Conservation (phyloP, 1,140 invertebrate genomes). For the Probaryconus sp. region DNA sequence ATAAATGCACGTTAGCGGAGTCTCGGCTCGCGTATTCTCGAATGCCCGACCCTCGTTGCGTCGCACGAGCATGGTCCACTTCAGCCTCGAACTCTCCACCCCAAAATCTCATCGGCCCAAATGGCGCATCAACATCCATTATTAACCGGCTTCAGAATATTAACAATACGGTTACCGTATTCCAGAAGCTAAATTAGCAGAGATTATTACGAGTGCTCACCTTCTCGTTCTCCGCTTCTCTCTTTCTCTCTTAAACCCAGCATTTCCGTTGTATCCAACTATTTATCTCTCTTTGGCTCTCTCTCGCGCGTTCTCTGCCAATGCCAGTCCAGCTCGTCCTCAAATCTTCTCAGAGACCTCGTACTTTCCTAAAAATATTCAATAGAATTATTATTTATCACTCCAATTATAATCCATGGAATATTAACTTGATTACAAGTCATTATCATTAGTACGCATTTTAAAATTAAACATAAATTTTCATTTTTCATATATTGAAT, state of each 20-base stretch:
- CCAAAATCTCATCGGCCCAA: constrained; percentile 78
- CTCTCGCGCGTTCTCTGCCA: constrained; percentile 15
- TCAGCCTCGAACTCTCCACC: constrained; percentile 72
- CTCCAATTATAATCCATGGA: too few relatives aligned
- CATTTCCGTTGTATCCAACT: constrained; percentile 40
- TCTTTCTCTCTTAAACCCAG: constrained; percentile 37
- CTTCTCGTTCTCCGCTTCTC: constrained; percentile 57
- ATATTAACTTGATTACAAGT: too few relatives aligned
- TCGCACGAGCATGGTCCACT: constrained; percentile 68
- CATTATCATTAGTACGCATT: too few relatives aligned
- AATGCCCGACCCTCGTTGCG: constrained; percentile 55
- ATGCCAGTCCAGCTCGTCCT: constrained; percentile 2
- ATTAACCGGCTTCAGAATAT: constrained; percentile 77
- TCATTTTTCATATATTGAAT: too few relatives aligned
- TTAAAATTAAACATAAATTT: too few relatives aligned
- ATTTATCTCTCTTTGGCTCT: constrained; percentile 54
- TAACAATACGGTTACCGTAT: constrained; percentile 78
- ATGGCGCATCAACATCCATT: constrained; percentile 79
- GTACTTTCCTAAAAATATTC: too few relatives aligned
- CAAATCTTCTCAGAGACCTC: background rate
- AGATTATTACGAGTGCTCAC: constrained; percentile 77
- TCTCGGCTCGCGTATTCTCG: constrained; percentile 58
- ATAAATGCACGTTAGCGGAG: constrained; percentile 69
- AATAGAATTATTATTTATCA: too few relatives aligned
- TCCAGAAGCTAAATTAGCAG: constrained; percentile 78